Evolutionary conservation across 2,888 invertebrate genomes (phyloP).

Genomic region (Nematopogon swammerdamellus): DNA sequence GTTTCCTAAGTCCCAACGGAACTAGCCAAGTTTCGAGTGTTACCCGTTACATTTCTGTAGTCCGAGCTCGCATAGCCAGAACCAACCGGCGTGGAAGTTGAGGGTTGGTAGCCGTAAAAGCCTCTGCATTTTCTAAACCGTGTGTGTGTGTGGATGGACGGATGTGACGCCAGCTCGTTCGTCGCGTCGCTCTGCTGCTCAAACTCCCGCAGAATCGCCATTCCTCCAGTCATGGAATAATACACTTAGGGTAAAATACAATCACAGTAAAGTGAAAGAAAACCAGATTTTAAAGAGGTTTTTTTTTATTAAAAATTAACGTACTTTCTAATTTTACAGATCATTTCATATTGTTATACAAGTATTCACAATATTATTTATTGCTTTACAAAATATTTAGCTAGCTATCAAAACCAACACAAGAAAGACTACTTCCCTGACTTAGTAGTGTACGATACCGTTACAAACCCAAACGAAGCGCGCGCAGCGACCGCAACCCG

Average conservation of each 20-base stretch:
- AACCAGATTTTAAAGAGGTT: constrained; percentile 28
- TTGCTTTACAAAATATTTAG: no score
- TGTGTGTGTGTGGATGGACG: background rate
- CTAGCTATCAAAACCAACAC: no score
- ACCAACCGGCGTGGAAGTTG: background rate
- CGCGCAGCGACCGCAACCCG: constrained; percentile 57
- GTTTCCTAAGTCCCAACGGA: no score
- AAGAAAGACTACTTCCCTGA: background rate
- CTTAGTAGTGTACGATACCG: constrained; percentile 48
- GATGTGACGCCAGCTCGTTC: background rate
- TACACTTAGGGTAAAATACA: constrained; percentile 46
- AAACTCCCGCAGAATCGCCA: constrained; percentile 25
- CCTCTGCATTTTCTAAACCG: background rate
- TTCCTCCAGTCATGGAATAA: constrained; percentile 52
- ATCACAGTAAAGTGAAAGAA: constrained; percentile 23
- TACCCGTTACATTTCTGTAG: background rate
- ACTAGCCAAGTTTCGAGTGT: no score
- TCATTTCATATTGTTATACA: no score
- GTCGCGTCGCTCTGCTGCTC: background rate
- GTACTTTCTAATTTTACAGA: no score
- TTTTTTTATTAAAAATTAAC: constrained; percentile 20
- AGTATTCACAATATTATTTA: no score
- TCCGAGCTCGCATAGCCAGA: background rate
- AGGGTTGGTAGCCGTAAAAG: background rate
- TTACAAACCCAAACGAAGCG: constrained; percentile 58